These are phyloP conservation scores for Aldrovandia affinis DNA, from an alignment of 2,797 vertebrate species.

Conservation along the genomic window DNA sequence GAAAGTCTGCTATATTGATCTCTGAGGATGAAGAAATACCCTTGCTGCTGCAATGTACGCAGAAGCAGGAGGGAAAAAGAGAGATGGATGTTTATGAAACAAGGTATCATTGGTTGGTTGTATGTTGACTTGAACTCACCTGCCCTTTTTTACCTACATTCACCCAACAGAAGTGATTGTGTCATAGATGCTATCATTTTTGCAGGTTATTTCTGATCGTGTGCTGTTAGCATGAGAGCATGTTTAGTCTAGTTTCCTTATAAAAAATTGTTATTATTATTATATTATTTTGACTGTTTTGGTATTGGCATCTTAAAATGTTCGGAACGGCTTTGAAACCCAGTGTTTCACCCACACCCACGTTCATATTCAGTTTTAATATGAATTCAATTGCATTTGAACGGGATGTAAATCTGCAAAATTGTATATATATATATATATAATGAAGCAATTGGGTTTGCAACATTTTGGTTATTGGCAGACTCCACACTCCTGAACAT, in stretches of 20 bases:
- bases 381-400: no score
- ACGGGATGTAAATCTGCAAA: no score
- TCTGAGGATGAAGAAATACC: slow-evolving; percentile 4
- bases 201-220: background rate
- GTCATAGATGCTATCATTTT: background rate
- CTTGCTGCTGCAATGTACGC: background rate
- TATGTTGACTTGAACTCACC: background rate
- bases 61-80: background rate
- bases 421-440: no score
- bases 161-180: background rate
- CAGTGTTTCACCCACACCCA: no score
- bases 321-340: background rate
- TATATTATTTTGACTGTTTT: background rate
- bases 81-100: background rate
- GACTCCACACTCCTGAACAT: background rate
- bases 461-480: background rate
- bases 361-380: no score
- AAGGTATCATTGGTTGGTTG: background rate
- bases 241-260: background rate
- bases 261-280: background rate
- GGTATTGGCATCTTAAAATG: background rate
- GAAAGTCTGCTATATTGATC: slow-evolving; percentile 10
- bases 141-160: background rate
- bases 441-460: no score
- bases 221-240: background rate